Evolutionary conservation across 2,797 vertebrate genomes (phyloP), one percentile per base, ranked within the genome.

Genomic region (Phylloscopus collybita): DNA sequence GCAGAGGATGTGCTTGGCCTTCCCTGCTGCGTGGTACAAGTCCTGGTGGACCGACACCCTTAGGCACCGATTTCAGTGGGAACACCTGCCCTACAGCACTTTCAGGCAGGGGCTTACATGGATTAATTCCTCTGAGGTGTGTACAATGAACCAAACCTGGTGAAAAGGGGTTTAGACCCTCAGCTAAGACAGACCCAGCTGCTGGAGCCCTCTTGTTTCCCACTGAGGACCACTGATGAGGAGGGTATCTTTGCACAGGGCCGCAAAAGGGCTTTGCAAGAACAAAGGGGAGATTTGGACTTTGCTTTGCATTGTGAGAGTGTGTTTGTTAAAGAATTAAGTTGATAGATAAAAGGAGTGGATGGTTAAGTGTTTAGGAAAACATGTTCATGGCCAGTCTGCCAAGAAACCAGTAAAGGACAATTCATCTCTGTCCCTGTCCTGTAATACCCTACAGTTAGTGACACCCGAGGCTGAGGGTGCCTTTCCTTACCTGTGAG

Each of bases 21-120:
- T 61, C 26, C 47, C 36, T 4, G 2, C 20, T 23, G 45, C 0
- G 0, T 32, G 22, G 16, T 29, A 5, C 2, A 4, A 61, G n/a
- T 47, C 38, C 44, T 47, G 29, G n/a, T 12, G 27, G 8, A 5
- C 49, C 64, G 11, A 30, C 51, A 45, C 65, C 59, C 61, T 80
- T 32, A 13, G 56, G n/a, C 23, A 21, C 27, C 30, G 59, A 13
- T 69, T 92, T 76, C 60, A 17, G 13, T 13, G 50, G 29, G n/a
- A 65, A 13, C 26, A 32, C 40, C 34, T 88, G 44, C 56, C 32
- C 29, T n/a, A 5, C 57, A 82, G 26, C 40, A 23, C 18, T 14
- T 25, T 66, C 49, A 30, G 22, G 49, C 61, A 29, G 66, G 44
- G 15, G 3, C 36, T 80, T 21, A 19, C 4, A 5, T 23, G 34